A percentile compares a stretch with the other conserved stretches of the same genome.
Evolutionary conservation across 2,888 invertebrate species (phyloP).

Genomic region (Drosophila nr. fundita): DNA sequence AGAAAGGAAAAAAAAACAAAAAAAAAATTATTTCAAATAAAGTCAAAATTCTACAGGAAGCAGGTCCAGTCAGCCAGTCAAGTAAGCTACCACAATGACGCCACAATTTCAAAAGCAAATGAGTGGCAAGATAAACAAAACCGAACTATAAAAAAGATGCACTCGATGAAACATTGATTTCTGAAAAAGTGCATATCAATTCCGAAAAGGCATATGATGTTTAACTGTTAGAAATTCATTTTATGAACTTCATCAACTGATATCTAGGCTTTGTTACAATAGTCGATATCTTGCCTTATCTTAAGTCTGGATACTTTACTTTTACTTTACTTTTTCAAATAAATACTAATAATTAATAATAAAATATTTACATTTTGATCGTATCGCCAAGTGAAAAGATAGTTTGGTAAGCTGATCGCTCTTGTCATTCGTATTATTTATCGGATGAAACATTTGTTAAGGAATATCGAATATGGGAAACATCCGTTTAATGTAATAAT

Average conservation of each 20-base stretch:
- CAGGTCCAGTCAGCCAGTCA: slow-evolving; percentile 3
- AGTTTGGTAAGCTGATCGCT: not conserved
- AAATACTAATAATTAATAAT: not conserved
- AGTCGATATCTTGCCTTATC: not conserved
- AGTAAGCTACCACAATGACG: slow-evolving; percentile 38
- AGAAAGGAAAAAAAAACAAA: slow-evolving; percentile 33
- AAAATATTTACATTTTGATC: not conserved
- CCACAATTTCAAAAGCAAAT: slow-evolving; percentile 65
- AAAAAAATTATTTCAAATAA: slow-evolving; percentile 67
- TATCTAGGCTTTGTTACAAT: not conserved
- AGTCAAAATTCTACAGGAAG: slow-evolving; percentile 69
- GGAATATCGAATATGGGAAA: not conserved
- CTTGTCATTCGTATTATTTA: not conserved
- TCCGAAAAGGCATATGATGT: not conserved
- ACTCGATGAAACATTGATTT: not conserved
- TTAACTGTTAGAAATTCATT: not conserved
- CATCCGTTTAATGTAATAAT: not conserved
- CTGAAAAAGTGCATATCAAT: not conserved
- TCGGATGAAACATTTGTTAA: not conserved
- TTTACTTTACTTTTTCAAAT: too few relatives aligned
- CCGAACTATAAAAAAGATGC: slow-evolving; percentile 34
- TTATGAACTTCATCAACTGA: not conserved
- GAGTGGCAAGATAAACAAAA: slow-evolving; percentile 44
- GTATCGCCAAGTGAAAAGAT: not conserved
- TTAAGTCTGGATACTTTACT: not conserved